Evolutionary conservation across 2,113 vertebrate genomes (phyloP).

Genomic region (Podilymbus podiceps): DNA sequence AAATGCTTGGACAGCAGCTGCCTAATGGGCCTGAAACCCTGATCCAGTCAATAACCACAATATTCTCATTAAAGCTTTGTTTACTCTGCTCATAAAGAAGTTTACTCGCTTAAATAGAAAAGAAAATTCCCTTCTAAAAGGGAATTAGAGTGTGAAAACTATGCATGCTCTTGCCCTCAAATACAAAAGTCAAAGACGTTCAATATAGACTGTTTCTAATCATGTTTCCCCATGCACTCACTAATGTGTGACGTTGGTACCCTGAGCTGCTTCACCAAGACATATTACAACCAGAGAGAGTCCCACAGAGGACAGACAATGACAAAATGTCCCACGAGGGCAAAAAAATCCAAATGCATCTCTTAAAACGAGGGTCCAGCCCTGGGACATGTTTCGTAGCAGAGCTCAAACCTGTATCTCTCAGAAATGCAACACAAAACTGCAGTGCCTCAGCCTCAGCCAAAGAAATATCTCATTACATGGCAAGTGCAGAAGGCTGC

Average conservation of each 20-base stretch:
- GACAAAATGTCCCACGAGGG: background rate
- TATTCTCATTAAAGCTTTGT: slow-evolving; percentile 28
- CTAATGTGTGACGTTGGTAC: background rate
- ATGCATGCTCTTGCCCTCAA: background rate
- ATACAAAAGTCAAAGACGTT: background rate
- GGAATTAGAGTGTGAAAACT: background rate
- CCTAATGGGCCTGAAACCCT: background rate
- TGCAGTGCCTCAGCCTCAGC: background rate
- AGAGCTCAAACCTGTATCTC: background rate
- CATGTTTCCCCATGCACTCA: accelerated
- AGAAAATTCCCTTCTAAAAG: background rate
- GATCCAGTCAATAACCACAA: background rate
- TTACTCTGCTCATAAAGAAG: background rate
- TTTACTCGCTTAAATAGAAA: slow-evolving; percentile 5
- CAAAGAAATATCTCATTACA: background rate
- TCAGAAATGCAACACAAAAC: background rate
- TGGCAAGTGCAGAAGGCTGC: background rate
- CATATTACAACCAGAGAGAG: background rate
- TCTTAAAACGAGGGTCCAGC: background rate
- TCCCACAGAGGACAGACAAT: background rate
- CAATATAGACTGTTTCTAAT: background rate
- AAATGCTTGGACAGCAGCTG: slow-evolving; percentile 11
- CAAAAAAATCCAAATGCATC: background rate
- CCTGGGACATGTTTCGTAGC: background rate
- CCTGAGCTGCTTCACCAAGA: background rate